phyloP scores from a whole-genome alignment of 2,888 invertebrate genomes.

The Synanthedon andrenaeformis region DNA sequence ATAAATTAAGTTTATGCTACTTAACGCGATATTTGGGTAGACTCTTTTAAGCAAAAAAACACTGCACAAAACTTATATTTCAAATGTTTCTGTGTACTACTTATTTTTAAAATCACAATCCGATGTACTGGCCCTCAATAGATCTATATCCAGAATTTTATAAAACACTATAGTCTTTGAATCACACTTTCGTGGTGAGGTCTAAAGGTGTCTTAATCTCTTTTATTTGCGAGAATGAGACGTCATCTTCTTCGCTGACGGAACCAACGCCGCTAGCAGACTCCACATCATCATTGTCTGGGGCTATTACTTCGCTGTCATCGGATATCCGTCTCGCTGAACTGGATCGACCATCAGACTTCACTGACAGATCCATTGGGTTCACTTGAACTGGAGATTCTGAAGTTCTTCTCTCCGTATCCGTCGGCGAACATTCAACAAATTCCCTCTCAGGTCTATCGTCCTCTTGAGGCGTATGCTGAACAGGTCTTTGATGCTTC shows the following conservation, averaged over 20 bases:
- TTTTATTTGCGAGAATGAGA: slow-evolving; percentile 70
- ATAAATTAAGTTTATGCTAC: slow-evolving; percentile 21
- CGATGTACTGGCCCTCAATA: slow-evolving; percentile 58
- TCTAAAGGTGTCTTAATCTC: slow-evolving; percentile 73
- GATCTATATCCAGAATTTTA: slow-evolving; percentile 17
- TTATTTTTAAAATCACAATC: slow-evolving; percentile 61
- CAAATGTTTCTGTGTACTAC: slow-evolving; percentile 31
- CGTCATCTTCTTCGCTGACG: slow-evolving; percentile 62
- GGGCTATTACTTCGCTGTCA: slow-evolving; percentile 61
- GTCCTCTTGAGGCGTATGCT: slow-evolving; percentile 62
- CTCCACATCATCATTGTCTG: slow-evolving; percentile 54
- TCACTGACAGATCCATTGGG: slow-evolving; percentile 86
- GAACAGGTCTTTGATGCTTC: slow-evolving; percentile 74
- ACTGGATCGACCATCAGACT: slow-evolving; percentile 71
- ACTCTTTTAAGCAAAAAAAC: slow-evolving; percentile 62
- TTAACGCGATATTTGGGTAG: slow-evolving; percentile 67
- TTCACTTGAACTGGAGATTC: slow-evolving; percentile 77
- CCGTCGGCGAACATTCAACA: slow-evolving; percentile 51
- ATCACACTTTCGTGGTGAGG: slow-evolving; percentile 79
- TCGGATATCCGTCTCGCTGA: slow-evolving; percentile 59
- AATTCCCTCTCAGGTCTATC: slow-evolving; percentile 68
- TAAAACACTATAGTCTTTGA: slow-evolving; percentile 13
- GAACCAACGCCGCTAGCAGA: slow-evolving; percentile 55
- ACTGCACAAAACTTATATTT: slow-evolving; percentile 42
- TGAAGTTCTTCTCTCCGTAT: slow-evolving; percentile 50